Conservation (phyloP, 2,797 vertebrate genomes). For the Macroramphosus scolopax region DNA sequence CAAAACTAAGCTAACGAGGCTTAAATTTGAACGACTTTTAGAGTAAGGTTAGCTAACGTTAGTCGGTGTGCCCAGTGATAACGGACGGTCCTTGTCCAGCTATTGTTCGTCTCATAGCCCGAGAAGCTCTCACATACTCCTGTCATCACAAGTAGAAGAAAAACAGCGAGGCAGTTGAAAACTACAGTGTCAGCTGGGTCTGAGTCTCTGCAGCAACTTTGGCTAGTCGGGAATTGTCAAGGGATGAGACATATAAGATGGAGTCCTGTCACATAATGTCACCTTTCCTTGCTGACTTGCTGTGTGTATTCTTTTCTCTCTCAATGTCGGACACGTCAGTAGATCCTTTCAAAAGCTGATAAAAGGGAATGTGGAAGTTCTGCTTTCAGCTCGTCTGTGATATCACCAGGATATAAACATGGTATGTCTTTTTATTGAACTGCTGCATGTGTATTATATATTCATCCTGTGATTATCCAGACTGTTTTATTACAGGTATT, state of each 20-base stretch:
- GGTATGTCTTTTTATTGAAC: slow-evolving; percentile 37
- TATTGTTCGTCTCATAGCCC: too few relatives aligned
- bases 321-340: neutral
- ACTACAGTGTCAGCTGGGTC: too few relatives aligned
- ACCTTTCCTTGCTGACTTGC: neutral
- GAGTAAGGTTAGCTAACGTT: neutral
- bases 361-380: slow-evolving; percentile 18
- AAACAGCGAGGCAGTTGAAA: too few relatives aligned
- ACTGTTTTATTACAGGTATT: too few relatives aligned
- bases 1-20: slow-evolving; percentile 35
- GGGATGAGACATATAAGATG: too few relatives aligned
- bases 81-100: neutral
- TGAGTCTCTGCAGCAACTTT: too few relatives aligned
- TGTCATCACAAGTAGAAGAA: too few relatives aligned
- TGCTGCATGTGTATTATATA: neutral
- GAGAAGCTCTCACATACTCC: too few relatives aligned
- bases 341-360: slow-evolving; percentile 20
- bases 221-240: too few relatives aligned
- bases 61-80: neutral
- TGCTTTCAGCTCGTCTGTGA: slow-evolving; percentile 5
- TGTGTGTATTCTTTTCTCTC: neutral
- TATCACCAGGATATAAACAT: slow-evolving; percentile 36
- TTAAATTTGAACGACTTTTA: slow-evolving; percentile 1
- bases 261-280: neutral
- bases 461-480: neutral